A percentile compares a stretch with the other conserved stretches of the same genome.
These are phyloP conservation scores for Micrasema longulum DNA, from an alignment of 1,140 invertebrate genomes.

Conservation along the genomic window DNA sequence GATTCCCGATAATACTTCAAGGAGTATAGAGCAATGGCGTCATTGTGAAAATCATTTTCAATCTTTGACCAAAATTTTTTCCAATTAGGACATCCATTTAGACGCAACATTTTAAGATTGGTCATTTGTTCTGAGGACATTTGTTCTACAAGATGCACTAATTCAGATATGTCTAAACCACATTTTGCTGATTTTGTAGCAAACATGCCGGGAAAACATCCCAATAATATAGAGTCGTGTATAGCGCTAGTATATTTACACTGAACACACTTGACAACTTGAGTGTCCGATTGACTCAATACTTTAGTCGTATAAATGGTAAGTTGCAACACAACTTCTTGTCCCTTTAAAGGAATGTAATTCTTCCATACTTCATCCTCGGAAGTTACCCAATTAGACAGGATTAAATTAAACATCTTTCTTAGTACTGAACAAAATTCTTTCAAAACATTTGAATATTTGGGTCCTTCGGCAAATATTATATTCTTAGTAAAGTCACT, in stretches of 20 bases:
- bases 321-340: constrained; percentile 15
- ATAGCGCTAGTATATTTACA: constrained; percentile 40
- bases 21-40: constrained; percentile 44
- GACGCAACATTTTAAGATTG: constrained; percentile 20
- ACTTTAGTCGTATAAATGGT: constrained; percentile 18
- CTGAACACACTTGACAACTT: constrained; percentile 33
- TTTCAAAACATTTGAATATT: constrained; percentile 12
- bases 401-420: constrained; percentile 36
- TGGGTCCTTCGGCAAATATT: constrained; percentile 1
- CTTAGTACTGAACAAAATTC: constrained; percentile 34
- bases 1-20: constrained; percentile 21
- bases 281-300: constrained; percentile 21
- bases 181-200: constrained; percentile 27
- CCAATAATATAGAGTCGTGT: constrained; percentile 35
- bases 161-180: constrained; percentile 24
- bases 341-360: constrained; percentile 25
- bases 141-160: neutral
- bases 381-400: constrained; percentile 18
- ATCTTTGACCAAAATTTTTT: constrained; percentile 40
- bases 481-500: constrained; percentile 1
- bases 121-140: constrained; percentile 21
- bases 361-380: constrained; percentile 32
- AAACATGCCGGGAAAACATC: constrained; percentile 33
- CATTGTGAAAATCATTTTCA: constrained; percentile 42
- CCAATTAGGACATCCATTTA: constrained; percentile 45